Evolutionary conservation across 1,140 invertebrate species (phyloP), one percentile per base, ranked within the genome.

Genomic region (Copidosoma floridanum): DNA sequence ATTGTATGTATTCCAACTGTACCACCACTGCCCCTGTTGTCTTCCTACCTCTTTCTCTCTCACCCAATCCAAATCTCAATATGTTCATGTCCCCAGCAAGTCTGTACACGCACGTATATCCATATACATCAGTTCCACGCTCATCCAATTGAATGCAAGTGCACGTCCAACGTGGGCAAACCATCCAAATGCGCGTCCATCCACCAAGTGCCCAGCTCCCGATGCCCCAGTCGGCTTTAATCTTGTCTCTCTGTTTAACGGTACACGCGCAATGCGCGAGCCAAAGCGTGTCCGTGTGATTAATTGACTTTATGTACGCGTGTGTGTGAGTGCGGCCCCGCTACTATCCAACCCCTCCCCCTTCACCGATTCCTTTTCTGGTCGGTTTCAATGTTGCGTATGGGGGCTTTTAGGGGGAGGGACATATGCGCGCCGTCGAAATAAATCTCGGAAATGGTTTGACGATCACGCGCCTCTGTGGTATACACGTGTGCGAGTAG

Each of bases 231-330:
- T n/a, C 20, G 1, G 32, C 37, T 51, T 58, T 43, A 58, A 58
- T 50, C 56, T 58, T 23, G 56, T 27, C 37, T 41, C n/a, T n/a
- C 47, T 24, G 41, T 57, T 57, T 40, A 57, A n/a, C 55, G 44
- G 55, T 32, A 12, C 37, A 44, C 38, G 38, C 51, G 57, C 32
- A 38, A 59, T 59, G 44, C 48, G 52, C 26, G 16, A 38, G 38
- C 26, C 44, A 56, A 56, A 29, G 41, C 38, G n/a, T 14, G n/a
- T 12, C 11, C 40, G 18, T 32, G 29, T 53, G 57, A 60, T 60
- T 60, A 60, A 60, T 60, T 53, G 57, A 60, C 50, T 53, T 60
- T 47, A 40, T 47, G 21, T 6, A 27, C 23, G 27, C 29, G 50
- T n/a, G n/a, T 37, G 37, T 16, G 11, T 14, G 16, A 37, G 18